A percentile compares a stretch with the other conserved stretches of the same genome.
Conservation (phyloP, 2,888 invertebrate genomes). For the Anthrax anthrax region DNA sequence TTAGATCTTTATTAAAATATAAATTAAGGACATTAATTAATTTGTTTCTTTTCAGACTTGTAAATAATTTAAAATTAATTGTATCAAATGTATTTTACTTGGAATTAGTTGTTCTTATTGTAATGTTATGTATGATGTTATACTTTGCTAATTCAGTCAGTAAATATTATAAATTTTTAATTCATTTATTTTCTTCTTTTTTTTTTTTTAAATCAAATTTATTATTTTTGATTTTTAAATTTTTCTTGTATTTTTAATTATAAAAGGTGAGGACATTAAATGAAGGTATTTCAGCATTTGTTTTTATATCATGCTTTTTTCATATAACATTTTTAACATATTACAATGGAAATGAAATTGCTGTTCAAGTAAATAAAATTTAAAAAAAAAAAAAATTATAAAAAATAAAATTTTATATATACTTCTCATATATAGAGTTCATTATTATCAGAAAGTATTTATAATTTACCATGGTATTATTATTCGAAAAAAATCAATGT, state of each 20-base stretch:
- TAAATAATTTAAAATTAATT: slow-evolving; percentile 12
- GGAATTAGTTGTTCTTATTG: slow-evolving; percentile 14
- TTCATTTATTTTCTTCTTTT: too few relatives aligned
- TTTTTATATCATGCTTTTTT: background rate
- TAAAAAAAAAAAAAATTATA: too few relatives aligned
- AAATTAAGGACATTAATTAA: too few relatives aligned
- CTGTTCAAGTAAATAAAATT: background rate
- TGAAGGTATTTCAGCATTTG: background rate
- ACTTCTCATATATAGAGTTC: too few relatives aligned
- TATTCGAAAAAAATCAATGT: background rate
- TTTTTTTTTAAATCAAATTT: too few relatives aligned
- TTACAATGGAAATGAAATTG: background rate
- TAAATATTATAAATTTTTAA: background rate
- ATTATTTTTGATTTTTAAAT: too few relatives aligned
- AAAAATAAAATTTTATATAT: too few relatives aligned
- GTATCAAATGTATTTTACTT: slow-evolving; percentile 13
- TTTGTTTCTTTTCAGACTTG: slow-evolving; percentile 12
- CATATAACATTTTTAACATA: background rate
- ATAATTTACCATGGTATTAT: background rate
- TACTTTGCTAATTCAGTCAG: slow-evolving; percentile 14
- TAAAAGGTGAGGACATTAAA: background rate
- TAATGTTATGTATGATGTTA: slow-evolving; percentile 17
- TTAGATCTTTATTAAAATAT: too few relatives aligned
- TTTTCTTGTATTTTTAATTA: background rate
- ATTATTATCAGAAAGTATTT: background rate